Evolutionary conservation across 2,113 vertebrate species (phyloP).

Genomic region (Colistium nudipinnis): DNA sequence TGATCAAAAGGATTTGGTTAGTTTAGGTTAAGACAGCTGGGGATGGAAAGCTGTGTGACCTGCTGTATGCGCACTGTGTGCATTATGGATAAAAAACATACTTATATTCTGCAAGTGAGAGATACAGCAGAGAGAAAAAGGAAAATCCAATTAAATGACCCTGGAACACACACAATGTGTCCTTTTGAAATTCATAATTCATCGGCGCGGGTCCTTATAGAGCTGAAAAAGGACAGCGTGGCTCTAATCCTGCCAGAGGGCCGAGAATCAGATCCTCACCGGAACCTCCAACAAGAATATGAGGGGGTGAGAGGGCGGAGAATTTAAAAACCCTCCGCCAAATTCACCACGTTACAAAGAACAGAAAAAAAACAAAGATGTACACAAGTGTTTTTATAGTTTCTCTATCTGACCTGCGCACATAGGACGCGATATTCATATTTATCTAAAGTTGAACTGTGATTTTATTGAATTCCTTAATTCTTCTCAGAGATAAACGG

Average conservation of each 20-base stretch:
- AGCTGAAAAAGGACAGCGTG: not conserved
- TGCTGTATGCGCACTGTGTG: not conserved
- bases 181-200: constrained; percentile 8
- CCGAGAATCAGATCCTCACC: not conserved
- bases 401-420: too few species aligned
- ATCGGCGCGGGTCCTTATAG: not conserved
- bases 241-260: not conserved
- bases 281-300: constrained; percentile 17
- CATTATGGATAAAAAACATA: not conserved
- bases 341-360: not conserved
- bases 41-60: not conserved
- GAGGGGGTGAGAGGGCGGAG: not conserved
- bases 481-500: too few species aligned
- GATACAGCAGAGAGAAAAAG: not conserved
- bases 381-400: not conserved
- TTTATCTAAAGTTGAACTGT: too few species aligned
- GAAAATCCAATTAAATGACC: not conserved
- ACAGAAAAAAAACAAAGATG: not conserved
- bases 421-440: too few species aligned
- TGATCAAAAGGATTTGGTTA: not conserved
- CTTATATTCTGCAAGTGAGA: not conserved
- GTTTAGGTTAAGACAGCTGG: not conserved
- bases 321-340: not conserved
- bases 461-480: too few species aligned
- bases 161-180: not conserved